Evolutionary conservation across 2,113 vertebrate genomes (phyloP), one percentile per base, ranked within the genome.

Genomic region (Corvus hawaiiensis): DNA sequence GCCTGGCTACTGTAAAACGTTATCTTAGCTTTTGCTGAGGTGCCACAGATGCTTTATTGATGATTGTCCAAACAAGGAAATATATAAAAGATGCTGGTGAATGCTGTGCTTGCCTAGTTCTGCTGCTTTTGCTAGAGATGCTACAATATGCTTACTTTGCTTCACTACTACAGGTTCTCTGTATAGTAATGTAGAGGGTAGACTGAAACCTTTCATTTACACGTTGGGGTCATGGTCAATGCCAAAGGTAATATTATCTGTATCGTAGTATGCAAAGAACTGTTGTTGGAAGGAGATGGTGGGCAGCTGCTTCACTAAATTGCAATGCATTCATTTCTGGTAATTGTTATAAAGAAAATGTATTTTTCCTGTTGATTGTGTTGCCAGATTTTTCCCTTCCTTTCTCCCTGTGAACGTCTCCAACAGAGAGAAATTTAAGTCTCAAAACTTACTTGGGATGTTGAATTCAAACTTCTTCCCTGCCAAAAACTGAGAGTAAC

Each of bases 1-100:
- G 51, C 96, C 84, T 96, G 91, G 96, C 96, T 94, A 95, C 94
- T 96, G 90, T 92, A 91, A 97, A 89, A 84, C 72, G 72, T 96
- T 96, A 77, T 94, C 79, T 90, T 93, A 89, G 89, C 94, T 73
- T 90, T 89, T 87, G 78, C 93, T 94, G 87, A 94, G 39, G 33
- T 96, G 87, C 91, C 90, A 93, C 49, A 48, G 58, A 89, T 89
- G 94, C 94, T 94, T 96, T 96, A 78, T 91, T 82, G 94, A 91
- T 77, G 74, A 89, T 23, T 63, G 89, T 93, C 94, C 81, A 86
- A 90, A 83, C 61, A 94, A 94, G 87, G 72, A 93, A 77, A 86
- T 79, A 63, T 56, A 68, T 69, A 79, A 93, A 83, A 90, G 72
- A 73, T 89, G 89, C 76, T 61, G 64, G 85, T 37, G 77, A 78